Evolutionary conservation across 2,797 vertebrate species (phyloP), one percentile per base, ranked within the genome.

Genomic region (Lophotriccus pileatus): DNA sequence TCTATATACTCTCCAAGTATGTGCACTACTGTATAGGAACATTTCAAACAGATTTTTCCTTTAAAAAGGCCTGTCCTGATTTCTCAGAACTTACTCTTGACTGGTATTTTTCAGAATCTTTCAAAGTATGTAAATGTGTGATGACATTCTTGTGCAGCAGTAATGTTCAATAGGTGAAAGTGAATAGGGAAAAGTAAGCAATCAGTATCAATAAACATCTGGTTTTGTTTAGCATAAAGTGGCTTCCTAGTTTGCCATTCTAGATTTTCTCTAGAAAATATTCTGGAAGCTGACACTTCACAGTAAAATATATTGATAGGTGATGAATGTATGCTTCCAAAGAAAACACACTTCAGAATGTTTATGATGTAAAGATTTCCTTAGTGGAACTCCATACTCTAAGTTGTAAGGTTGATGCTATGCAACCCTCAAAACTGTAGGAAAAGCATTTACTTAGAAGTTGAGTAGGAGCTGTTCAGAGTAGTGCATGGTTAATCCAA

Each of bases 111-210:
- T 67, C 17, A 82, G 60, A 92, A 32, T 32, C 28, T 94, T 89
- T 79, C 34, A 23, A 50, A 86, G 11, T 70, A 74, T 2, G 9
- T 9, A 37, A 50, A 52, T 84, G 22, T 8, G 84, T 41, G 11
- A 21, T 68, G 2, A 17, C 2, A 0, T 53, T 87, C 39, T 44
- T 80, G 16, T 62, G 15, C 39, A 39, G 2, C 0, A 1, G 7
- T 75, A 79, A 30, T 46, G 27, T 60, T 80, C 23, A 14, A 0
- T 43, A 84, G 30, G 23, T 87, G 21, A 36, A 80, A 32, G 15
- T 22, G 25, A n/a, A 21, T 34, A 41, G 50, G 37, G 18, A 50
- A 37, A 76, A 37, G 15, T 15, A 28, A 37, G 24, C 28, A 37
- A 32, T 46, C 7, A 0, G 8, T 70, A 37, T 64, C 62, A 60